Base-by-base conservation (phyloP, 2,113 vertebrate genomes). In the Struthidea cinerea region DNA sequence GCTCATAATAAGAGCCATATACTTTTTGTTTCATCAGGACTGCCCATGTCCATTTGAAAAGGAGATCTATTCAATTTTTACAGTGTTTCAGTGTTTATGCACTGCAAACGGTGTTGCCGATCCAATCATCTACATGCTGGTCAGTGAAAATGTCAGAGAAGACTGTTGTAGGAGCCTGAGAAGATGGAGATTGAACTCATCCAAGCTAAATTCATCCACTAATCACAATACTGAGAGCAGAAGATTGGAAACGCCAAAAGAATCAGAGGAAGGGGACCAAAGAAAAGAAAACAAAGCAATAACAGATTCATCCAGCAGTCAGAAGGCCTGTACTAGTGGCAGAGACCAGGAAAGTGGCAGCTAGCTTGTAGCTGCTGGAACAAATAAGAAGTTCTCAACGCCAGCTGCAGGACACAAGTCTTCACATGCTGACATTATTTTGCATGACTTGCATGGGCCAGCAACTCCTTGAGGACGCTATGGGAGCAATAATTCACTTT, bases 111-210 rank as follows among this genome's bases (percentile, higher is more conserved):
- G 98, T 1, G 86, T 98, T 49, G 93, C 98, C 0, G 99, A 99
- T 95, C 99, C 99, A 46, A 94, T 99, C 77, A 97, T 99, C 94
- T 99, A 99, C 0, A 97, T 98, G 63, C 96, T 99, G 86, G 97
- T 97, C 87, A 98, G 98, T 14, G 98, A 98, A 88, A 98, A 97
- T 0, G 96, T 98, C 39, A 96, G 98, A 73, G 97, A 98, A 41
- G 98, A 99, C n/a, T 91, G 98, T 59, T 79, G 32, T 6, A 90
- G 83, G 15, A 85, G 70, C 67, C 73, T 98, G 18, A 37, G 23
- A 15, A 81, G 76, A 22, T 92, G 97, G 89, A 96, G 96, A 19
- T 9, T 41, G 49, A 86, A 93, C 28, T 75, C 95, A 7, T 5
- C 23, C 22, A 96, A 89, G 13, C 30, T 76, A 55, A 84, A 86